phyloP scores from a whole-genome alignment of 1,140 invertebrate species.

The Aphelenchoides avenae region DNA sequence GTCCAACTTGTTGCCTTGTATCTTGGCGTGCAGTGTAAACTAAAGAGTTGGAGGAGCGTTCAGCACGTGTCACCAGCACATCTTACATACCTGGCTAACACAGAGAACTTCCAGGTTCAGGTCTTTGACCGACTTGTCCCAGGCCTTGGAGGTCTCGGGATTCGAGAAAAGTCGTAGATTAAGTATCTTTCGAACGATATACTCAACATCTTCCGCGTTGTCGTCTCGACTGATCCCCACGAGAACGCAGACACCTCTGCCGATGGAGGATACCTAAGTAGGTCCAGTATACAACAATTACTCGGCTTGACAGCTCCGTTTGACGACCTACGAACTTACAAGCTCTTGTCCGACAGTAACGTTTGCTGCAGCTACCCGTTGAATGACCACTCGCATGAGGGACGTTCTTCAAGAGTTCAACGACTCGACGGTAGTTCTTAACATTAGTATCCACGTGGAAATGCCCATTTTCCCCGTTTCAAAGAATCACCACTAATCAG shows the following conservation, averaged over 20 bases:
- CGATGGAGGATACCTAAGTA: conserved; percentile 65
- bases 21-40: conserved; percentile 77
- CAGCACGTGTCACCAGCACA: background rate
- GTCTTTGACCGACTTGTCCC: conserved; percentile 75
- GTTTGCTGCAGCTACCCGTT: conserved; percentile 45
- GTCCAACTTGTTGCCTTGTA: conserved; percentile 88
- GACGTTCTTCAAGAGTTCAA: no score
- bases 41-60: conserved; percentile 65
- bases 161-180: conserved; percentile 78
- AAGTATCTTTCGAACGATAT: conserved; percentile 77
- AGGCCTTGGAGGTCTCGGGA: conserved; percentile 69
- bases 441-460: no score
- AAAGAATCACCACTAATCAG: no score
- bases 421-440: no score
- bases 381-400: conserved; percentile 50
- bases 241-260: conserved; percentile 76
- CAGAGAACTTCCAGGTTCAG: conserved; percentile 64
- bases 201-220: conserved; percentile 74
- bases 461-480: no score
- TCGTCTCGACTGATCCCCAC: conserved; percentile 78
- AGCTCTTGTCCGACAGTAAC: conserved; percentile 46
- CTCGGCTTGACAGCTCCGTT: conserved; percentile 5
- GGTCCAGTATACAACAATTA: conserved; percentile 5
- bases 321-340: conserved; percentile 30
- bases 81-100: conserved; percentile 65